Conservation (phyloP, 2,113 vertebrate genomes). For the Phaethon lepturus region DNA sequence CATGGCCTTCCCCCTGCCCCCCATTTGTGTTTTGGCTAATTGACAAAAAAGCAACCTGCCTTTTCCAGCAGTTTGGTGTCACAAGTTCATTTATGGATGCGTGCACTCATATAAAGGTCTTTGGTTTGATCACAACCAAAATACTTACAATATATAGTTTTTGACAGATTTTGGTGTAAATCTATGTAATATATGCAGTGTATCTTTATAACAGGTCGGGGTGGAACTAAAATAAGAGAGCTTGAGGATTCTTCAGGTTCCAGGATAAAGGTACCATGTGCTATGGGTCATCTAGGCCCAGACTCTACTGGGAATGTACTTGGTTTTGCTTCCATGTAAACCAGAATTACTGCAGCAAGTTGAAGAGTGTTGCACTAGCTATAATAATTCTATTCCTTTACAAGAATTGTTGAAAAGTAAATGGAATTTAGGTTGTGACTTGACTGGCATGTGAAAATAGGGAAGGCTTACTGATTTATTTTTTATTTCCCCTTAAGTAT, state of each 20-base stretch:
- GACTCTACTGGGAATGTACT: fast-evolving
- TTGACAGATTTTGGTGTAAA: neutral
- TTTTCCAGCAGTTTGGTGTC: neutral
- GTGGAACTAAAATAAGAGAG: slow-evolving; percentile 89
- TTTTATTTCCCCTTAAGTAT: neutral
- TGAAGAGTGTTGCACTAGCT: neutral
- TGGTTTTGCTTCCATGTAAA: neutral
- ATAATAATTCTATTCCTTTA: neutral
- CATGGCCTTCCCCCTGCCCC: fast-evolving
- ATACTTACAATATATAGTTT: neutral
- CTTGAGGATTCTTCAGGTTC: slow-evolving; percentile 85
- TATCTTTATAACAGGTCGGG: slow-evolving; percentile 81
- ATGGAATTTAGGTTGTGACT: neutral
- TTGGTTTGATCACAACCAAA: neutral
- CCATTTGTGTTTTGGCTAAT: fast-evolving
- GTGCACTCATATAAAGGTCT: fast-evolving
- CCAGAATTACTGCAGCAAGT: neutral
- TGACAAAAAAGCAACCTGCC: neutral
- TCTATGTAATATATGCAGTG: neutral
- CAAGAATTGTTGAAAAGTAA: neutral
- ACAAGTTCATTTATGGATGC: neutral
- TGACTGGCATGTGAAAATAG: neutral
- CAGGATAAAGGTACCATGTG: slow-evolving; percentile 85
- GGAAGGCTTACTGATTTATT: neutral
- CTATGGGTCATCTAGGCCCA: neutral